phyloP scores from a whole-genome alignment of 2,113 vertebrate genomes.

The Gallinago undulata region DNA sequence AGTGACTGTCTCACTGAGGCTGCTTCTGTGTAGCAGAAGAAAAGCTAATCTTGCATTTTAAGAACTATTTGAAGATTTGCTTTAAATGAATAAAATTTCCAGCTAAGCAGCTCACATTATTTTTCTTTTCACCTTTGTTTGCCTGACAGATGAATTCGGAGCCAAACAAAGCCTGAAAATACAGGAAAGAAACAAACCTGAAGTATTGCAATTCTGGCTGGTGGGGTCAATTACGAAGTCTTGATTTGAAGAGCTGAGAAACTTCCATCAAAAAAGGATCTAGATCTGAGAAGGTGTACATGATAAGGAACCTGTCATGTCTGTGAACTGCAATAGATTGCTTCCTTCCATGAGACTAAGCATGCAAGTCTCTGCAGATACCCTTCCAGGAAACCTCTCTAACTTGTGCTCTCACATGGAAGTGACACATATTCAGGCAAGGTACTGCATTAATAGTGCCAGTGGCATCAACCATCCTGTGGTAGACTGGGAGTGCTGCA shows the following conservation, averaged over 20 bases:
- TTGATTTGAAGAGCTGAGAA: constrained; percentile 13
- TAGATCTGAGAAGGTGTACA: not conserved
- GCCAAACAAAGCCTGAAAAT: not conserved
- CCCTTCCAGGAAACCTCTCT: not conserved
- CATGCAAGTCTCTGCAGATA: not conserved
- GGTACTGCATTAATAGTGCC: not conserved
- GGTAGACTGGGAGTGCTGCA: not conserved
- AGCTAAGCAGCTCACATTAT: constrained; percentile 15
- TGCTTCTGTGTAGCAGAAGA: constrained; percentile 55
- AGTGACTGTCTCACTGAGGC: constrained; percentile 16
- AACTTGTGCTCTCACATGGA: not conserved
- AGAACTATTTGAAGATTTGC: constrained; percentile 32
- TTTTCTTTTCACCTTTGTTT: constrained; percentile 23
- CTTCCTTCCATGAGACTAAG: not conserved
- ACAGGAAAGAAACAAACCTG: not conserved
- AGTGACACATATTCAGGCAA: not conserved
- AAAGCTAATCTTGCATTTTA: constrained; percentile 47
- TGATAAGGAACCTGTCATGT: not conserved
- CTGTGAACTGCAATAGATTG: not conserved
- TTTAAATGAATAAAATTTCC: constrained; percentile 45
- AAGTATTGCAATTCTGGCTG: not conserved
- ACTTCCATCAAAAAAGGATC: not conserved
- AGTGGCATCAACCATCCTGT: not conserved
- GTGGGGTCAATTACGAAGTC: not conserved
- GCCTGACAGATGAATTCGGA: not conserved